These are phyloP conservation scores for Bucco capensis DNA, from an alignment of 2,113 vertebrate genomes.

Conservation along the genomic window DNA sequence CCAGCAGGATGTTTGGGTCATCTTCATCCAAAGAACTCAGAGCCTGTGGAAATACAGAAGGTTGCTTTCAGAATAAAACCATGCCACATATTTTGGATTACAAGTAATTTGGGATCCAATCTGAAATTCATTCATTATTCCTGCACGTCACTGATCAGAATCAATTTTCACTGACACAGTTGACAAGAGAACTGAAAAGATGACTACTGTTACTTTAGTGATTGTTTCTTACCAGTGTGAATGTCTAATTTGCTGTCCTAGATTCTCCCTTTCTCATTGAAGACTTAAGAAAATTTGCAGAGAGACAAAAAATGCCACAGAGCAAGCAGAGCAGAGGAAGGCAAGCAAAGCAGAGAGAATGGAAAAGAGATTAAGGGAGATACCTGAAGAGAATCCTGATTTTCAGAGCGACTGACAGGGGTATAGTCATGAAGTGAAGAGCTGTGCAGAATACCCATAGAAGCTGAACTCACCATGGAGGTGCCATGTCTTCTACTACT, in stretches of 20 bases:
- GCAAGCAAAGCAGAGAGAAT: conserved; percentile 32
- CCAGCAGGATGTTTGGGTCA: conserved; percentile 94
- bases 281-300: conserved; percentile 21
- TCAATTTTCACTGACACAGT: background rate
- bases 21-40: conserved; percentile 94
- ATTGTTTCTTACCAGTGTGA: background rate
- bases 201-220: background rate
- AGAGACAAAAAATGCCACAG: conserved; percentile 17
- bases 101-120: background rate
- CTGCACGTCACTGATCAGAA: background rate
- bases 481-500: conserved; percentile 80
- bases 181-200: background rate
- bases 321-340: conserved; percentile 23
- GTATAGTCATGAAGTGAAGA: conserved; percentile 80
- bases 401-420: conserved; percentile 79
- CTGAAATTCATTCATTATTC: background rate
- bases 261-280: background rate
- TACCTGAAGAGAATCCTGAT: conserved; percentile 83
- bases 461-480: conserved; percentile 87
- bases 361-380: conserved; percentile 27
- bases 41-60: conserved; percentile 73
- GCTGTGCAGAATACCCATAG: conserved; percentile 78
- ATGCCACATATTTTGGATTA: background rate
- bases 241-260: background rate
- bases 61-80: conserved; percentile 23